phyloP scores from a whole-genome alignment of 2,113 vertebrate species.

The Gallinago jamesoni region DNA sequence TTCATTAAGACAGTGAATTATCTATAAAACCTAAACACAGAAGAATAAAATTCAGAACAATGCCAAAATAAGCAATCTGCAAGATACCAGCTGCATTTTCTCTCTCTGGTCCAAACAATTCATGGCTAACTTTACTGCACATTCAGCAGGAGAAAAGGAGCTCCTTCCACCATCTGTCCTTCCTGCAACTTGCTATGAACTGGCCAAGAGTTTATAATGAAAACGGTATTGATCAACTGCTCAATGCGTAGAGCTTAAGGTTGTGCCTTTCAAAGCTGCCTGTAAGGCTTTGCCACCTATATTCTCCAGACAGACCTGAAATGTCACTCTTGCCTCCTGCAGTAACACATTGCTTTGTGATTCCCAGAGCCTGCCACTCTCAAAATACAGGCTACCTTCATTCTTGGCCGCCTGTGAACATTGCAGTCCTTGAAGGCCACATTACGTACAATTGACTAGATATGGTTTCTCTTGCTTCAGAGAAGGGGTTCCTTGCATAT shows the following conservation, averaged over 20 bases:
- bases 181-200: neutral
- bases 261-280: neutral
- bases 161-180: neutral
- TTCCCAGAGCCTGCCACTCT: neutral
- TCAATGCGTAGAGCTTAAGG: neutral
- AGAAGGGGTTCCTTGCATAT: neutral
- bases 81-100: neutral
- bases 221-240: rapidly evolving
- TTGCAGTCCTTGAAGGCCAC: neutral
- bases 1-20: neutral
- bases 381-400: neutral
- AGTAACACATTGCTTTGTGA: neutral
- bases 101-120: neutral
- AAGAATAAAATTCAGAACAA: neutral
- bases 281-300: neutral
- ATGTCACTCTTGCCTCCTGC: neutral
- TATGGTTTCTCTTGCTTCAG: neutral
- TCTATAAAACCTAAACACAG: rapidly evolving
- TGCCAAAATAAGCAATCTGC: neutral
- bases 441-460: neutral
- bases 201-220: neutral
- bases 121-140: neutral
- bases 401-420: rapidly evolving
- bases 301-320: neutral
- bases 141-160: neutral